Percentiles rank a stretch among this genome's conserved stretches.
Conservation (phyloP, 2,113 vertebrate genomes). For the Raja brachyura region DNA sequence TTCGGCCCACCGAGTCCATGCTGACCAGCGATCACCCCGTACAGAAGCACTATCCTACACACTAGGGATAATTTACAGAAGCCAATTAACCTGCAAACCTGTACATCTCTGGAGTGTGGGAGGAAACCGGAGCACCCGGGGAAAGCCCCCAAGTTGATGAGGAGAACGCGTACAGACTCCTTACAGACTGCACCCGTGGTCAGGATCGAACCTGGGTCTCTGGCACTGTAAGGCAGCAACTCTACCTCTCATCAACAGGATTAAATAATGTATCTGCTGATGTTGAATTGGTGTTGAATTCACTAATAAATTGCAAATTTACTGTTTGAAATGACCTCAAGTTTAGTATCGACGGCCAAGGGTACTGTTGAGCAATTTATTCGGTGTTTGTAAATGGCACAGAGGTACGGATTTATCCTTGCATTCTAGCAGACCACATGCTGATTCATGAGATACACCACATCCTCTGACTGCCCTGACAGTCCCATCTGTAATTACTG, state of each 20-base stretch:
- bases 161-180: no score
- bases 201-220: no score
- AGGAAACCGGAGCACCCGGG: no score
- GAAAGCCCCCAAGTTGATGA: no score
- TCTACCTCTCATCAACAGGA: background rate
- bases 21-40: no score
- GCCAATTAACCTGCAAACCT: no score
- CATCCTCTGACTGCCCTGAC: background rate
- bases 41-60: no score
- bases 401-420: background rate
- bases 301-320: background rate
- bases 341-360: background rate
- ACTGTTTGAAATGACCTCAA: background rate
- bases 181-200: no score
- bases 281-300: background rate
- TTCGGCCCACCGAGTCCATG: no score
- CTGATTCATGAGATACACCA: background rate
- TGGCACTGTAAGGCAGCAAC: background rate
- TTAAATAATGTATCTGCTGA: background rate
- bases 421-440: background rate
- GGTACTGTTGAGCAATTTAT: background rate
- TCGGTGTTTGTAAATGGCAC: background rate
- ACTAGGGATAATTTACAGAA: no score
- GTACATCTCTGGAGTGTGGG: no score
- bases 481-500: background rate